Conservation (phyloP, 1,140 invertebrate genomes). For the Aphis craccivora region DNA sequence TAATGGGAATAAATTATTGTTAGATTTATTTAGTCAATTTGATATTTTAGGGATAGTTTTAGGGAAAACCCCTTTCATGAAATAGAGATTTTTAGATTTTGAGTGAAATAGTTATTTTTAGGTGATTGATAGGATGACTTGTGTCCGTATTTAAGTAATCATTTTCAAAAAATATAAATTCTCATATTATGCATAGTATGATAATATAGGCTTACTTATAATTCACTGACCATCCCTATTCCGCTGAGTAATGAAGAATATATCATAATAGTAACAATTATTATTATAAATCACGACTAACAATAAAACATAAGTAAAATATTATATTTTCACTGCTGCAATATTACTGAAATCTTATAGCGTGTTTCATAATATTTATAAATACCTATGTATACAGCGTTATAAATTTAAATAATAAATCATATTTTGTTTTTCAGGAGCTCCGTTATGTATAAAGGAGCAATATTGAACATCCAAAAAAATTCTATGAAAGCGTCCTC, state of each 20-base stretch:
- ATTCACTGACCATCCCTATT: background rate
- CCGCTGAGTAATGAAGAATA: background rate
- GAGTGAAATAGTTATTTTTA: background rate
- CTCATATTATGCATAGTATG: background rate
- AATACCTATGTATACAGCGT: background rate
- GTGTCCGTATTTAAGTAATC: background rate
- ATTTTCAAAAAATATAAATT: background rate
- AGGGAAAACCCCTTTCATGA: background rate
- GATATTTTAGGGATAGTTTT: background rate
- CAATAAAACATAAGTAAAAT: no score
- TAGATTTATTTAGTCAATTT: background rate
- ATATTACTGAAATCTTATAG: no score
- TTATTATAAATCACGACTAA: no score
- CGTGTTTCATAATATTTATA: background rate
- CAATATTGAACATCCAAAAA: constrained; percentile 84
- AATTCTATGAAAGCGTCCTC: constrained; percentile 83
- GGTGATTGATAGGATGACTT: background rate
- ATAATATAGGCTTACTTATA: background rate
- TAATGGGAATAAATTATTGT: constrained; percentile 50
- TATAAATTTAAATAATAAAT: constrained; percentile 29
- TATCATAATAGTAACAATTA: background rate
- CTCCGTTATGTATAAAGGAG: constrained; percentile 82
- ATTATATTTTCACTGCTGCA: background rate
- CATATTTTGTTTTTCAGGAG: constrained; percentile 65
- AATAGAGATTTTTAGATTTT: background rate